These are phyloP conservation scores for Monodelphis domestica DNA, from an alignment of 2,797 vertebrate genomes.

Conservation along the genomic window DNA sequence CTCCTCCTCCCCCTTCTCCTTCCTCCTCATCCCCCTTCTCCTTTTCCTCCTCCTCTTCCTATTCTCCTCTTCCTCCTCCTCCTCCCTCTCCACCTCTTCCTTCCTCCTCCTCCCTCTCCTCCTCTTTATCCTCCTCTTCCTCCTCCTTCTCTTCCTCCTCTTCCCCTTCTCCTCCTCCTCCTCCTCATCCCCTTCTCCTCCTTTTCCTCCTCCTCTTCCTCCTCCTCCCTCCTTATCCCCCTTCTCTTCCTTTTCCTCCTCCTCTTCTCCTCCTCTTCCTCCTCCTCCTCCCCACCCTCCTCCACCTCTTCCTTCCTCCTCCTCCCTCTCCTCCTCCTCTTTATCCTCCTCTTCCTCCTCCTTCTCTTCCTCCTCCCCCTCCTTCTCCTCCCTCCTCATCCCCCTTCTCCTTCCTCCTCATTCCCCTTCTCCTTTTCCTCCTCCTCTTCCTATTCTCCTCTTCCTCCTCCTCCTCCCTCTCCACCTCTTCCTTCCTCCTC, in stretches of 20 bases:
- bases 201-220: constrained; percentile 75
- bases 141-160: constrained; percentile 66
- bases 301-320: constrained; percentile 70
- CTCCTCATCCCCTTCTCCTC: constrained; percentile 65
- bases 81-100: no score
- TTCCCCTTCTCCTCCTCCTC: constrained; percentile 76
- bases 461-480: constrained; percentile 71
- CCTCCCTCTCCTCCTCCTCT: constrained; percentile 74
- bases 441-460: constrained; percentile 68
- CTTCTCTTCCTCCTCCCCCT: constrained; percentile 74
- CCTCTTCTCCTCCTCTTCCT: constrained; percentile 69
- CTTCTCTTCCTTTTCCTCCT: no score
- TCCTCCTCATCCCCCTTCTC: constrained; percentile 79
- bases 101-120: constrained; percentile 72
- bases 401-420: no score
- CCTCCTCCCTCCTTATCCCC: constrained; percentile 67
- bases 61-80: constrained; percentile 74
- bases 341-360: constrained; percentile 72
- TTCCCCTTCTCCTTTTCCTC: constrained; percentile 74
- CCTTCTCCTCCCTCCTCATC: constrained; percentile 56
- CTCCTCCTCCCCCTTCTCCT: constrained; percentile 71
- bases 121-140: constrained; percentile 75
- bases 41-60: constrained; percentile 66
- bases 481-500: constrained; percentile 72
- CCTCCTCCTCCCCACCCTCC: constrained; percentile 77